These are phyloP conservation scores for Aphodius granarius DNA, from an alignment of 2,888 invertebrate species.

Conservation along the genomic window DNA sequence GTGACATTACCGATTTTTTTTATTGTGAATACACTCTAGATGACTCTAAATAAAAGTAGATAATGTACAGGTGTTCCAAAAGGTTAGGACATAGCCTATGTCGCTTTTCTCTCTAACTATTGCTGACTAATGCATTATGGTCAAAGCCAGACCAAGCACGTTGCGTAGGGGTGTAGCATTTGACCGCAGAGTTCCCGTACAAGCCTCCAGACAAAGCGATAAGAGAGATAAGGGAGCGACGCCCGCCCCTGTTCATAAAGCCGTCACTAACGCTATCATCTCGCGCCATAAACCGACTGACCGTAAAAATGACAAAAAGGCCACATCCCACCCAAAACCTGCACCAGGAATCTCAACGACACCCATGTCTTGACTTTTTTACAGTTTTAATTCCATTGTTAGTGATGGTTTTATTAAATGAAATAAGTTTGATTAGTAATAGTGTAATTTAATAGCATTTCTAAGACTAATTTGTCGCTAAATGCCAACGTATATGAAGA, in stretches of 20 bases:
- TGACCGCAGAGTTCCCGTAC: slow-evolving; percentile 24
- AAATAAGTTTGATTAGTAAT: too few species aligned
- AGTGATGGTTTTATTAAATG: too few species aligned
- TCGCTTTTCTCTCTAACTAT: too few species aligned
- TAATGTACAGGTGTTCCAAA: too few species aligned
- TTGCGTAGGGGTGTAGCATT: not conserved
- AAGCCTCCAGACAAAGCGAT: slow-evolving; percentile 42
- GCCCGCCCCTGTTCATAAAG: slow-evolving; percentile 45
- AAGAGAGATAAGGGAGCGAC: slow-evolving; percentile 46
- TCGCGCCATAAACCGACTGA: slow-evolving; percentile 50
- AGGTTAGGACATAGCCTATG: too few species aligned
- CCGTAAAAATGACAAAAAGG: slow-evolving; percentile 51
- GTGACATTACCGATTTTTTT: not conserved
- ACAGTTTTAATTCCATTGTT: too few species aligned
- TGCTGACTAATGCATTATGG: not conserved
- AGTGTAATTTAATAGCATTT: too few species aligned
- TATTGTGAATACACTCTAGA: not conserved
- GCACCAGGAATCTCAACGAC: not conserved
- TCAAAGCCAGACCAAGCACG: not conserved
- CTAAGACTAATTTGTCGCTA: not conserved
- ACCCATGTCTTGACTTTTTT: not conserved
- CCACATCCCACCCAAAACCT: slow-evolving; percentile 13
- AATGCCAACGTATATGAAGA: not conserved
- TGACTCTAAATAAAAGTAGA: too few species aligned
- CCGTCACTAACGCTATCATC: slow-evolving; percentile 51